Percentiles rank a stretch among this genome's conserved stretches.
Conservation (phyloP, 1,140 invertebrate genomes). For the Drosophila watanabei region DNA sequence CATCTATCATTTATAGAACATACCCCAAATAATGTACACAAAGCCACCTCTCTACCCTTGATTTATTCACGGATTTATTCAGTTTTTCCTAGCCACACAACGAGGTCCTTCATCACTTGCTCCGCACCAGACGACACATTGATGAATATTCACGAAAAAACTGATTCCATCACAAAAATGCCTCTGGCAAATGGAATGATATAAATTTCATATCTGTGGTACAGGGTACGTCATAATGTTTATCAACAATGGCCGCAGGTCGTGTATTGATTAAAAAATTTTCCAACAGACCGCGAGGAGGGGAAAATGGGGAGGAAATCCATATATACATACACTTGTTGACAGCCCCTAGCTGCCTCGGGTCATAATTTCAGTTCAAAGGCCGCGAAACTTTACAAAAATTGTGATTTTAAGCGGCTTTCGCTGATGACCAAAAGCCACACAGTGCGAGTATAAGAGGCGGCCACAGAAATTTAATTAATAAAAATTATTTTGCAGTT, state of each 20-base stretch:
- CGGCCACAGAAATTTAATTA: conserved; percentile 69
- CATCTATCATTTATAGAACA: not conserved
- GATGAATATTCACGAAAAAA: conserved; percentile 29
- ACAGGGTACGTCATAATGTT: conserved; percentile 62
- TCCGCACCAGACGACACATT: conserved; percentile 4
- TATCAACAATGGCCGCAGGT: conserved; percentile 73
- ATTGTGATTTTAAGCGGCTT: conserved; percentile 74
- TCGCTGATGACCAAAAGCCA: conserved; percentile 22
- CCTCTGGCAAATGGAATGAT: conserved; percentile 50
- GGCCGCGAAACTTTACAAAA: conserved; percentile 52
- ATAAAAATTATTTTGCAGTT: conserved; percentile 66
- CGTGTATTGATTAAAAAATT: conserved; percentile 78
- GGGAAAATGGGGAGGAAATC: not conserved
- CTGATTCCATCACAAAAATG: conserved; percentile 33
- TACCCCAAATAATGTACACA: not conserved
- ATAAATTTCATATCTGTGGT: conserved; percentile 60
- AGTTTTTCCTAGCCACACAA: not conserved
- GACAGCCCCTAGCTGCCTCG: conserved; percentile 47
- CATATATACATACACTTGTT: conserved; percentile 62
- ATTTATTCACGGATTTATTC: not conserved
- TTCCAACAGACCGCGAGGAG: conserved; percentile 10
- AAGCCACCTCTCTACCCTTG: not conserved
- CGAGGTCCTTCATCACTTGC: not conserved
- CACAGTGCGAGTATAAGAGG: not conserved
- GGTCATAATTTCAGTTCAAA: conserved; percentile 69